These are phyloP conservation scores for Gallinago undulata DNA, from an alignment of 2,113 vertebrate species.

Conservation along the genomic window DNA sequence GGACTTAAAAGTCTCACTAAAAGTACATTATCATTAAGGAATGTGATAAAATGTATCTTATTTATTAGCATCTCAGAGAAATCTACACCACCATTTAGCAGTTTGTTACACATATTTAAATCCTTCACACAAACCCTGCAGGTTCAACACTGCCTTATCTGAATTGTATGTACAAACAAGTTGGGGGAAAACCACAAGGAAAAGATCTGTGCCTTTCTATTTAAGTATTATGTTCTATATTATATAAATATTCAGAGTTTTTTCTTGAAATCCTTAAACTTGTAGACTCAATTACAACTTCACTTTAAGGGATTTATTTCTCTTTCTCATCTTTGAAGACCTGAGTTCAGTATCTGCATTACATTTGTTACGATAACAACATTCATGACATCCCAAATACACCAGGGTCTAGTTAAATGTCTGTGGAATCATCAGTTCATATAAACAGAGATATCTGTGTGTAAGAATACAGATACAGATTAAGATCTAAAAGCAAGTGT, in stretches of 20 bases:
- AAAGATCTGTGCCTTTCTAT: rapidly evolving
- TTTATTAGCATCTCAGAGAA: neutral
- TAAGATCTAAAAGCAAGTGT: neutral
- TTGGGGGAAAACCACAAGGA: rapidly evolving
- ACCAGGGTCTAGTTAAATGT: neutral
- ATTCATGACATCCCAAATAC: neutral
- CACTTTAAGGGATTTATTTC: neutral
- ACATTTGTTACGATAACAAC: neutral
- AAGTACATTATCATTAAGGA: neutral
- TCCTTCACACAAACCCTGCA: neutral
- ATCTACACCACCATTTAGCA: neutral
- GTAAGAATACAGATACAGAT: neutral
- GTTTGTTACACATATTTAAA: neutral
- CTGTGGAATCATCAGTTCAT: neutral
- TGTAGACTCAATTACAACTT: neutral
- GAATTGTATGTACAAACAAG: neutral
- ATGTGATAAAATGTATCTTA: neutral
- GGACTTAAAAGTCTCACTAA: neutral
- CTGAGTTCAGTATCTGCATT: neutral
- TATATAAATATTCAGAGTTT: neutral
- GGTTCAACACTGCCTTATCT: neutral
- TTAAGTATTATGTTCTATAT: neutral
- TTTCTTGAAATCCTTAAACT: neutral
- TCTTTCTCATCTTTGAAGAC: neutral
- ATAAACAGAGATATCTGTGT: neutral